A percentile compares a stretch with the other conserved stretches of the same genome.
These are phyloP conservation scores for Pyrgilauda ruficollis DNA, from an alignment of 2,113 vertebrate species.

Conservation along the genomic window DNA sequence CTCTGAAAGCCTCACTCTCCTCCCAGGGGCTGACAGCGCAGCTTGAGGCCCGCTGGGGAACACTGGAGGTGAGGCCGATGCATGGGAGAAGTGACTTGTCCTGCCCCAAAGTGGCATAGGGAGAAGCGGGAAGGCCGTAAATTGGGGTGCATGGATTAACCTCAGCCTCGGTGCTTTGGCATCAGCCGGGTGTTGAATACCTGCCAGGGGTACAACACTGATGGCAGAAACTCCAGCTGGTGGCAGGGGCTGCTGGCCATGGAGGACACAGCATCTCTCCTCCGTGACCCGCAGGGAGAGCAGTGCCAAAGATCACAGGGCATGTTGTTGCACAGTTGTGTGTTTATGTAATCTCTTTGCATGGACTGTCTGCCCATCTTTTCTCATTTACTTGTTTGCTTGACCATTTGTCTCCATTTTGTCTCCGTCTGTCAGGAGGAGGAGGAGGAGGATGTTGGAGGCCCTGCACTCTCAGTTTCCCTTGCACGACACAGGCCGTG, in stretches of 20 bases:
- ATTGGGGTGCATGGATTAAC: fast-evolving
- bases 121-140: background rate
- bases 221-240: fast-evolving
- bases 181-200: fast-evolving
- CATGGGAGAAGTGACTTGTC: fast-evolving
- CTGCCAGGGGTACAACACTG: fast-evolving
- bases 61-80: fast-evolving
- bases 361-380: background rate
- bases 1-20: fast-evolving
- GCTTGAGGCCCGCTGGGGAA: background rate
- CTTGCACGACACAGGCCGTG: fast-evolving
- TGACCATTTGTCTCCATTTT: background rate
- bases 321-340: background rate
- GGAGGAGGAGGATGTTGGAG: background rate
- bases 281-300: background rate
- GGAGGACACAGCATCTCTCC: background rate
- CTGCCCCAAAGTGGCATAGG: fast-evolving
- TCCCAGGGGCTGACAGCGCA: fast-evolving
- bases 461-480: background rate
- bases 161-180: fast-evolving
- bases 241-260: fast-evolving
- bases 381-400: background rate
- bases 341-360: background rate
- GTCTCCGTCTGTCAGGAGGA: background rate
- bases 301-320: slow-evolving; percentile 17